Conservation (phyloP, 2,888 invertebrate genomes). For the Synanthedon tipuliformis region DNA sequence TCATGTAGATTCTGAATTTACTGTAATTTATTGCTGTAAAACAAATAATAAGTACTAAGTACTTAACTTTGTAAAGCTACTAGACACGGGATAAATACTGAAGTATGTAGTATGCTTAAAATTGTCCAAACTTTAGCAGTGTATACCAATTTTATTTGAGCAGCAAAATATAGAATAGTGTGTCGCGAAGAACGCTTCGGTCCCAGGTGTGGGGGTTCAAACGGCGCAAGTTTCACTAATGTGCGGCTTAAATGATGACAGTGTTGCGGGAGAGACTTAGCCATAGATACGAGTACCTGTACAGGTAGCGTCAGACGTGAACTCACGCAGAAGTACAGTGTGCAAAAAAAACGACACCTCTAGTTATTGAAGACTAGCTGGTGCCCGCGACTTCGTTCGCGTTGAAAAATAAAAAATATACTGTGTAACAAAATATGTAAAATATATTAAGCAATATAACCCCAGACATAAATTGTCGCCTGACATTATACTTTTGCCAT, state of each 20-base stretch:
- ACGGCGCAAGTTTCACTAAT: slow-evolving; percentile 65
- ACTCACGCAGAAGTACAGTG: background rate
- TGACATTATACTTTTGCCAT: too few species aligned
- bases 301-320: background rate
- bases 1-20: too few species aligned
- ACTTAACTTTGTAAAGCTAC: too few species aligned
- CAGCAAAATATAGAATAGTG: slow-evolving; percentile 56
- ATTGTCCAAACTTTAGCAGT: background rate
- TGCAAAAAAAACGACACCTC: background rate
- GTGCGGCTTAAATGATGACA: slow-evolving; percentile 66
- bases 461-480: too few species aligned
- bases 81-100: too few species aligned
- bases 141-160: slow-evolving; percentile 29
- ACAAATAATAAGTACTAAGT: too few species aligned
- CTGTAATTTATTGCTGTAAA: too few species aligned
- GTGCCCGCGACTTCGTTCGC: too few species aligned
- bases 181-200: slow-evolving; percentile 30
- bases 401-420: too few species aligned
- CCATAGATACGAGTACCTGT: slow-evolving; percentile 10
- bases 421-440: too few species aligned
- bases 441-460: too few species aligned
- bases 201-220: slow-evolving; percentile 55
- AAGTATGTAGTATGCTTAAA: background rate
- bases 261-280: slow-evolving; percentile 25
- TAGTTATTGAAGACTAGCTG: too few species aligned